These are phyloP conservation scores for Cavia porcellus DNA, from an alignment of 2,113 vertebrate species.

Conservation along the genomic window DNA sequence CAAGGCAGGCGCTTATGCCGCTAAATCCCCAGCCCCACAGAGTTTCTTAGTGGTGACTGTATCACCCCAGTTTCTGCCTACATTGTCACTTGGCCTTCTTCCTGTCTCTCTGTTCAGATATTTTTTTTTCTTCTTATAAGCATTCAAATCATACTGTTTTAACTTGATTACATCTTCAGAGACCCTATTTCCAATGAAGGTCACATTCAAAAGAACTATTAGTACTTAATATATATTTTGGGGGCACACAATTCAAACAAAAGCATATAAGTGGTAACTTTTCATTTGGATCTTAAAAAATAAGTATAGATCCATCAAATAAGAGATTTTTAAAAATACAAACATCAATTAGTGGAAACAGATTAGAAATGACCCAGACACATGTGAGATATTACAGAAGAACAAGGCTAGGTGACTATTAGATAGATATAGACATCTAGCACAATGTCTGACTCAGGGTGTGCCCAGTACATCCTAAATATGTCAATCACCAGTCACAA, in stretches of 20 bases:
- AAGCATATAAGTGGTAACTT: background rate
- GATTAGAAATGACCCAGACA: background rate
- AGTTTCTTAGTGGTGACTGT: background rate
- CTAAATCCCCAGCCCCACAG: no score
- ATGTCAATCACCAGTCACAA: background rate
- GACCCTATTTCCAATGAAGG: background rate
- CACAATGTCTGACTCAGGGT: background rate
- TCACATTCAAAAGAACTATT: background rate
- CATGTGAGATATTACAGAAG: background rate
- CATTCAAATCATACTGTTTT: background rate
- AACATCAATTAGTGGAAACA: background rate
- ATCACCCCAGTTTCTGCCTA: background rate
- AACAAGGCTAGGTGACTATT: background rate
- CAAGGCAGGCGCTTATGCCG: no score
- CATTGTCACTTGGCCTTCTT: background rate
- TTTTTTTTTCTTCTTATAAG: background rate
- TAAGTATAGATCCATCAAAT: background rate
- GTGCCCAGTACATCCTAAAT: background rate
- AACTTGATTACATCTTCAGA: background rate
- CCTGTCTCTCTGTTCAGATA: background rate
- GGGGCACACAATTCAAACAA: background rate
- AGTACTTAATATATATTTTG: background rate
- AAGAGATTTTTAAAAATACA: background rate
- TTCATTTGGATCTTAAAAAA: background rate
- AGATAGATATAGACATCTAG: background rate